Evolutionary conservation across 1,140 invertebrate species (phyloP).

Genomic region (Leucophenga varia): DNA sequence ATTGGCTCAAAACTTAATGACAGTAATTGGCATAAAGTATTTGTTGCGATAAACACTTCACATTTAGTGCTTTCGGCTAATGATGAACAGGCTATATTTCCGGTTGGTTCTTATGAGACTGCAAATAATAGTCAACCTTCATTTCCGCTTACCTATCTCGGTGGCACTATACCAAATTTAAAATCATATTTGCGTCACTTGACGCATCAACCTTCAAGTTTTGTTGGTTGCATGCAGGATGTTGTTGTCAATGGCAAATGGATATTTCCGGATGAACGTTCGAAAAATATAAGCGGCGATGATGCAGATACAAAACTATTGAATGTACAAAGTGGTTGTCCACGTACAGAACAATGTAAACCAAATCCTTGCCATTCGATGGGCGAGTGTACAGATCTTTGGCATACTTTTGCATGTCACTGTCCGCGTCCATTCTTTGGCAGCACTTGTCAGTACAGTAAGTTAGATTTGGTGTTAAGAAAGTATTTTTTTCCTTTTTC

Average conservation of each 20-base stretch:
- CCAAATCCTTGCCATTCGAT: constrained; percentile 84
- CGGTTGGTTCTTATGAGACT: constrained; percentile 77
- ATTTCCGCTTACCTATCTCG: constrained; percentile 78
- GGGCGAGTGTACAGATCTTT: constrained; percentile 85
- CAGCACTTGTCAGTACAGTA: constrained; percentile 82
- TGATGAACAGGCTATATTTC: constrained; percentile 86
- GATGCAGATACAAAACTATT: constrained; percentile 50
- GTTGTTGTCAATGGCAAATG: constrained; percentile 82
- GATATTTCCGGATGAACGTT: constrained; percentile 59
- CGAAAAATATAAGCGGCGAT: constrained; percentile 11
- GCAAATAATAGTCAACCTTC: constrained; percentile 73
- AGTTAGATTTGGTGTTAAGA: no score
- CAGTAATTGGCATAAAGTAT: constrained; percentile 83
- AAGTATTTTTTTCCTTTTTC: no score
- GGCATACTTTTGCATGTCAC: constrained; percentile 82
- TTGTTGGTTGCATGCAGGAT: constrained; percentile 91
- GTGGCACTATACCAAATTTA: constrained; percentile 65
- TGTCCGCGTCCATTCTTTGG: constrained; percentile 87
- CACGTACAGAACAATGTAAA: constrained; percentile 75
- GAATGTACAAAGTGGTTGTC: constrained; percentile 71
- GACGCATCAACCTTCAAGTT: constrained; percentile 71
- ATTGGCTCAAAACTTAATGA: constrained; percentile 81
- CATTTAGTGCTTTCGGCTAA: constrained; percentile 83
- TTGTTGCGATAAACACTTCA: constrained; percentile 82
- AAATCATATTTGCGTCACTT: constrained; percentile 65